Conservation (phyloP, 92 coral and sea anemone genomes). For the Pocillopora meandrina region DNA sequence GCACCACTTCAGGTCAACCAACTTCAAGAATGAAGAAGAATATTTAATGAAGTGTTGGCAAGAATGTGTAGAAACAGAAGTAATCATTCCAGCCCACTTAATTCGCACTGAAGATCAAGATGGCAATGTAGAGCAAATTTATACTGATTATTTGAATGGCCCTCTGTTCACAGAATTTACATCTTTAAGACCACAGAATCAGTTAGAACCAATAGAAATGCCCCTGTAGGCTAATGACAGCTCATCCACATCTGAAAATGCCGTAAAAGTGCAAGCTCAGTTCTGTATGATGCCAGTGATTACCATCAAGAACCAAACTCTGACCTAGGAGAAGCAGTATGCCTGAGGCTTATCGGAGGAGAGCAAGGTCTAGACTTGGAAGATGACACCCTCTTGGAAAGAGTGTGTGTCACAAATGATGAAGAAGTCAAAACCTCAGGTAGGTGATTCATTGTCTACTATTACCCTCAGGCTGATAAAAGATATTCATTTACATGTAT, state of each 20-base stretch:
- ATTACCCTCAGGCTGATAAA: not conserved
- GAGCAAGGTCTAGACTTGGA: not conserved
- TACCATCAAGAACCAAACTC: not conserved
- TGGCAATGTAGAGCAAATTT: not conserved
- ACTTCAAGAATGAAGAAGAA: not conserved
- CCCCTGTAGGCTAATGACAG: not conserved
- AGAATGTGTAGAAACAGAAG: not conserved
- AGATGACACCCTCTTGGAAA: not conserved
- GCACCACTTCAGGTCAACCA: slow-evolving; percentile 35
- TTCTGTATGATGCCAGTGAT: not conserved
- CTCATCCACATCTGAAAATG: not conserved
- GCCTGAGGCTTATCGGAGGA: not conserved
- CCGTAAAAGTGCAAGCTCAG: not conserved
- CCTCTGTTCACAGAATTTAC: not conserved
- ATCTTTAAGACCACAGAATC: not conserved
- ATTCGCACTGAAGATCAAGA: not conserved
- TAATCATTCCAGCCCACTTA: not conserved
- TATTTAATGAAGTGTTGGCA: slow-evolving; percentile 11
- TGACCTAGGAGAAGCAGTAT: not conserved
- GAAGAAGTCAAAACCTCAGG: not conserved
- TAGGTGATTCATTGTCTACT: not conserved
- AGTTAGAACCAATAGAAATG: not conserved
- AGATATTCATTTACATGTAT: not conserved
- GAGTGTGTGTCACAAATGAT: not conserved
- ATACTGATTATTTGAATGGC: not conserved